Percentiles rank a stretch among this genome's conserved stretches.
Conservation (phyloP, 1,140 invertebrate genomes). For the Drosophila equinoxialis region DNA sequence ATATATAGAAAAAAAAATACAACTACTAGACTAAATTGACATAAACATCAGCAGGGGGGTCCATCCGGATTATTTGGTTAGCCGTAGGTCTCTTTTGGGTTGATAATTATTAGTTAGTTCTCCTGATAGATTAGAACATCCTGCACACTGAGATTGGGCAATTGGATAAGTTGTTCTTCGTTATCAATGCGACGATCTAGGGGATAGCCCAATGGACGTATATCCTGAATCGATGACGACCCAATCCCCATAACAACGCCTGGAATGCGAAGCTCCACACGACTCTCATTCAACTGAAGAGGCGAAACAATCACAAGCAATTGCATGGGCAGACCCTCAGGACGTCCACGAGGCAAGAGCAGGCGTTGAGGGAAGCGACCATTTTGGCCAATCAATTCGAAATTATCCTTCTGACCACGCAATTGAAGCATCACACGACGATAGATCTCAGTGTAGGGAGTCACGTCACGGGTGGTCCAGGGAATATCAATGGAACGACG, state of each 20-base stretch:
- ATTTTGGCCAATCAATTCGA: slow-evolving; percentile 83
- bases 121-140: slow-evolving; percentile 77
- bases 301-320: slow-evolving; percentile 84
- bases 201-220: slow-evolving; percentile 77
- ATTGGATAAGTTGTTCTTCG: slow-evolving; percentile 64
- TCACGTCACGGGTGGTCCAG: slow-evolving; percentile 86
- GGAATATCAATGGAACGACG: slow-evolving; percentile 87
- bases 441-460: slow-evolving; percentile 85
- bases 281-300: slow-evolving; percentile 26
- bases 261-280: slow-evolving; percentile 21
- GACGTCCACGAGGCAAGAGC: slow-evolving; percentile 85
- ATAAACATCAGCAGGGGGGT: slow-evolving; percentile 5
- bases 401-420: slow-evolving; percentile 70
- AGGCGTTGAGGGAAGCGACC: slow-evolving; percentile 86
- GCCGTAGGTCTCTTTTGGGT: slow-evolving; percentile 2
- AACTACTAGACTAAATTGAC: slow-evolving; percentile 31
- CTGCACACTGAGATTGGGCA: slow-evolving; percentile 72
- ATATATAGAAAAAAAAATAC: slow-evolving; percentile 1
- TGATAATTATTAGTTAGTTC: slow-evolving; percentile 41
- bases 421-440: slow-evolving; percentile 84
- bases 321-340: slow-evolving; percentile 86
- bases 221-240: slow-evolving; percentile 45
- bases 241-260: slow-evolving; percentile 54
- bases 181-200: slow-evolving; percentile 80
- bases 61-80: neutral